Conservation (phyloP, 2,113 vertebrate species). For the pig (Sus scrofa) region DNA sequence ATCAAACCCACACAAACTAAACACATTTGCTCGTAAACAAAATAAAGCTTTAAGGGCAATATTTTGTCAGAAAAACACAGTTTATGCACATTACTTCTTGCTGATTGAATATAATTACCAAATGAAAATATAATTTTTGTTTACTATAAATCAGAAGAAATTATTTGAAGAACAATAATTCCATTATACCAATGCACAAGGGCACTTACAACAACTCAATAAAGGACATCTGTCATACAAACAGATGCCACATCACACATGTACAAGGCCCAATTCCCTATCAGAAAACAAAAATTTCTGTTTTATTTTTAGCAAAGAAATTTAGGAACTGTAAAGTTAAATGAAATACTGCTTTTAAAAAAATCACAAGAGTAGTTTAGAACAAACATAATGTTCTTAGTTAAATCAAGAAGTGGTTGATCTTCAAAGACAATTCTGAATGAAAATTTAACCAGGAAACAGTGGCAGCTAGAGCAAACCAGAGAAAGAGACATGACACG, state of each 20-base stretch:
- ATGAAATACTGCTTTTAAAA: not conserved
- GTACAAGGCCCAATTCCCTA: constrained; percentile 53
- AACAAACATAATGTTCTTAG: not conserved
- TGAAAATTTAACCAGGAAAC: not conserved
- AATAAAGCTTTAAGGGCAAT: constrained; percentile 57
- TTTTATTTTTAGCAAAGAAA: constrained; percentile 56
- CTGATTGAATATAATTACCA: constrained; percentile 56
- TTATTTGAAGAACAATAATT: constrained; percentile 84
- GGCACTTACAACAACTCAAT: constrained; percentile 70
- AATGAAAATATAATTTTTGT: constrained; percentile 78
- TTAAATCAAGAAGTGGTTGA: not conserved
- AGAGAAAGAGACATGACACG: accelerated
- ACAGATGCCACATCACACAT: constrained; percentile 77
- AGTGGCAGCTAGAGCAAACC: not conserved
- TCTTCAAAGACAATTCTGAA: not conserved
- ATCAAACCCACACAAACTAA: constrained; percentile 50
- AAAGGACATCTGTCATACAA: constrained; percentile 77
- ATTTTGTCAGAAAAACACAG: constrained; percentile 73
- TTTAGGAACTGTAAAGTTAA: constrained; percentile 69
- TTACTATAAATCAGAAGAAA: constrained; percentile 81
- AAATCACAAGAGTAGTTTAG: not conserved
- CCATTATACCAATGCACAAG: constrained; percentile 73
- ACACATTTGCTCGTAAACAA: constrained; percentile 75
- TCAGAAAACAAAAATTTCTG: constrained; percentile 63
- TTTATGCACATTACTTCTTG: constrained; percentile 67